Evolutionary conservation across 2,888 invertebrate genomes (phyloP).

Genomic region (Oligia strigilis): DNA sequence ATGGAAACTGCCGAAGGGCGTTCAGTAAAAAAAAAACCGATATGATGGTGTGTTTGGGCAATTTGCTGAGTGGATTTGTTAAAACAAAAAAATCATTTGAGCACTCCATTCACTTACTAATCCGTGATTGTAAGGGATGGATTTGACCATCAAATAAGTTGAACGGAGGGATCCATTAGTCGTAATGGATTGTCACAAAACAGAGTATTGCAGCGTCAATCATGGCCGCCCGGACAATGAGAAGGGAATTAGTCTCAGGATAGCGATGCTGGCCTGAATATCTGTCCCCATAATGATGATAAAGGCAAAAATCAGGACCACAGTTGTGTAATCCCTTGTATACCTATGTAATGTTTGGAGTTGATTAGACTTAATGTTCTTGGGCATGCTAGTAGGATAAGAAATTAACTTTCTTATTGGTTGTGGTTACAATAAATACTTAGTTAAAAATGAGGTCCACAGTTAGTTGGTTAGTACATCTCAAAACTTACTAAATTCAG

Average conservation of each 20-base stretch:
- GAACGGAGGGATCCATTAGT: slow-evolving; percentile 74
- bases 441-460: background rate
- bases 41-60: slow-evolving; percentile 2
- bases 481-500: slow-evolving; percentile 24
- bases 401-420: background rate
- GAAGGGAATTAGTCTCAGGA: slow-evolving; percentile 70
- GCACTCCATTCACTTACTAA: slow-evolving; percentile 17
- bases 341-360: background rate
- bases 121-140: slow-evolving; percentile 44
- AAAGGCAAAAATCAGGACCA: slow-evolving; percentile 33
- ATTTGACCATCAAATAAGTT: slow-evolving; percentile 71
- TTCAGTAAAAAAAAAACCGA: slow-evolving; percentile 21
- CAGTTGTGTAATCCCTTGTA: slow-evolving; percentile 15
- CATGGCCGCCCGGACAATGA: slow-evolving; percentile 72
- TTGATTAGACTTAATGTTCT: background rate
- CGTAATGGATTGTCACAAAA: slow-evolving; percentile 74
- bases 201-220: slow-evolving; percentile 76
- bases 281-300: slow-evolving; percentile 49
- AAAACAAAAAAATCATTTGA: slow-evolving; percentile 28
- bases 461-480: background rate
- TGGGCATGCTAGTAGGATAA: background rate
- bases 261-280: slow-evolving; percentile 65
- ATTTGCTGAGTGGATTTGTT: slow-evolving; percentile 21
- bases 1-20: slow-evolving; percentile 43
- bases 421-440: background rate